A percentile compares a stretch with the other conserved stretches of the same genome.
phyloP scores from a whole-genome alignment of 2,113 vertebrate genomes.

The Ciconia stormi region DNA sequence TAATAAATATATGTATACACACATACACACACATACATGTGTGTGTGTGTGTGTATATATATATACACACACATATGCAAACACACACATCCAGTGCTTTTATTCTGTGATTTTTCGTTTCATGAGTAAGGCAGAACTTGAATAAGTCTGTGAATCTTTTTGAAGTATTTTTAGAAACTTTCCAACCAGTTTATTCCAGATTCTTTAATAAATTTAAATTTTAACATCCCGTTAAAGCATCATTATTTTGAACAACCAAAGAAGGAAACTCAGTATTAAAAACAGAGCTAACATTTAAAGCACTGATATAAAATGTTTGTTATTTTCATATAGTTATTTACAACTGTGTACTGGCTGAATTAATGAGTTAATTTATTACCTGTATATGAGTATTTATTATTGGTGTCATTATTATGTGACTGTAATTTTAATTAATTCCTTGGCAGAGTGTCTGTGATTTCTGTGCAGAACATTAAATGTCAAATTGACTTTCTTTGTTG shows the following conservation, averaged over 20 bases:
- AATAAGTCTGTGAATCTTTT: not conserved
- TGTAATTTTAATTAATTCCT: slow-evolving; percentile 57
- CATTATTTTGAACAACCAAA: slow-evolving; percentile 21
- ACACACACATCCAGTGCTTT: not conserved
- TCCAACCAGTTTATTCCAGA: not conserved
- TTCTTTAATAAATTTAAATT: slow-evolving; percentile 20
- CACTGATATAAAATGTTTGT: slow-evolving; percentile 16
- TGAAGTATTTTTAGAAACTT: slow-evolving; percentile 9
- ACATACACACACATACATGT: not conserved
- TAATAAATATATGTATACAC: not conserved
- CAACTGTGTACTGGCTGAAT: slow-evolving; percentile 21
- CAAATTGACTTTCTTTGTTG: slow-evolving; percentile 48
- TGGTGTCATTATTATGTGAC: slow-evolving; percentile 13
- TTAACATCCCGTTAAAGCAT: not conserved
- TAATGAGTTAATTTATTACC: slow-evolving; percentile 60
- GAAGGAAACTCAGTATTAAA: not conserved
- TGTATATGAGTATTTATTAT: slow-evolving; percentile 38
- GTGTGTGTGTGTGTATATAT: not conserved
- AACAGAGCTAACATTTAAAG: not conserved
- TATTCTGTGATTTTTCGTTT: not conserved
- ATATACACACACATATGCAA: not conserved
- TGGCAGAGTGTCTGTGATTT: not conserved
- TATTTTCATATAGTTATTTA: slow-evolving; percentile 44
- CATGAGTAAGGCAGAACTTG: not conserved
- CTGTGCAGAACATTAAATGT: slow-evolving; percentile 20